Conservation (phyloP, 2,113 vertebrate genomes). For the Dasyprocta punctata region DNA sequence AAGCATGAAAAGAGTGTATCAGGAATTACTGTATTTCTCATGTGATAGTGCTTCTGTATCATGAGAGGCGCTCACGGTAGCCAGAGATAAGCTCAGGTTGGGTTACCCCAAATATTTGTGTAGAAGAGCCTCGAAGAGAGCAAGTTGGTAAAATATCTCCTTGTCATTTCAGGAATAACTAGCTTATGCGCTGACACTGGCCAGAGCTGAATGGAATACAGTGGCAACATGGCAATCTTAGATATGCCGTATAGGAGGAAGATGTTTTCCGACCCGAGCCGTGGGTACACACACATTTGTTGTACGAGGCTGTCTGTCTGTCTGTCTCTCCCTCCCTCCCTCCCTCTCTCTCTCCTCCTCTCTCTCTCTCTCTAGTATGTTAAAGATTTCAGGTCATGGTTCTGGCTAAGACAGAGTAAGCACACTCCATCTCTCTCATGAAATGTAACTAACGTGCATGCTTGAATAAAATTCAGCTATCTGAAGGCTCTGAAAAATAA, state of each 20-base stretch:
- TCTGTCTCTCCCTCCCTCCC: no score
- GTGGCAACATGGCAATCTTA: background rate
- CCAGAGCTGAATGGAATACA: background rate
- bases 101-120: background rate
- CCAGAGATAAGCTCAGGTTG: background rate
- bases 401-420: background rate
- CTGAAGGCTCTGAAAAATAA: background rate
- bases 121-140: slow-evolving; percentile 31
- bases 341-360: no score
- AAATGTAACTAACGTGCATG: background rate
- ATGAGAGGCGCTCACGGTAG: background rate
- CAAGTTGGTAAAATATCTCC: background rate
- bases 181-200: background rate
- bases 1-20: background rate
- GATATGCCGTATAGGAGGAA: background rate
- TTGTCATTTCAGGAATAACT: background rate
- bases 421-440: background rate
- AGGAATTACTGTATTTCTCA: background rate
- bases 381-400: background rate
- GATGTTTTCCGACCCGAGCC: background rate
- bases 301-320: background rate
- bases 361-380: background rate
- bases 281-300: background rate
- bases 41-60: background rate
- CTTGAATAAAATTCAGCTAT: background rate